Evolutionary conservation across 2,797 vertebrate genomes (phyloP).

Genomic region (Neoniphon sammara): DNA sequence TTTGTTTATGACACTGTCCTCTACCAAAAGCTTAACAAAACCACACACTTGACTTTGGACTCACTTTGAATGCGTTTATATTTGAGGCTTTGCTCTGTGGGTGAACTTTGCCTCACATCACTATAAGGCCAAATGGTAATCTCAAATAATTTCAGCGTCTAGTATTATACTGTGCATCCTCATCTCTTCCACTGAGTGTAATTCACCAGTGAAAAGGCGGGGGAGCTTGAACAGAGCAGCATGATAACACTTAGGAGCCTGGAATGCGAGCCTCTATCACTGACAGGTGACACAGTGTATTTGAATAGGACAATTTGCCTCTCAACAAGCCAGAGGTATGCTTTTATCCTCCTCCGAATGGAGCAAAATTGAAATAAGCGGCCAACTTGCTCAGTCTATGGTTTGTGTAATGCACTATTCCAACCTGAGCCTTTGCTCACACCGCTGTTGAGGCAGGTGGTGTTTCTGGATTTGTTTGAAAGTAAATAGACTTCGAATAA

Average conservation of each 20-base stretch:
- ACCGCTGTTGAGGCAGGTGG: conserved; percentile 86
- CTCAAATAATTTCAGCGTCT: conserved; percentile 46
- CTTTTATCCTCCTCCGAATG: conserved; percentile 48
- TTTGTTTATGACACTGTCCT: conserved; percentile 43
- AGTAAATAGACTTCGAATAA: conserved; percentile 89
- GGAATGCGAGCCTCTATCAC: conserved; percentile 59
- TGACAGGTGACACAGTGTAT: conserved; percentile 52
- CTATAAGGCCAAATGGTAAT: conserved; percentile 33
- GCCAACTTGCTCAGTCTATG: conserved; percentile 15
- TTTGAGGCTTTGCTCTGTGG: conserved; percentile 47
- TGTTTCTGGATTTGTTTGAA: conserved; percentile 89
- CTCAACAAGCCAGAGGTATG: conserved; percentile 57
- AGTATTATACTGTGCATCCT: neutral
- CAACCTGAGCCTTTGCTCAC: conserved; percentile 81
- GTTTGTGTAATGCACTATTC: conserved; percentile 40
- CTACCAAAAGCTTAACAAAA: conserved; percentile 21
- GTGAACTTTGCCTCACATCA: conserved; percentile 44
- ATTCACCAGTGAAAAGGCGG: conserved; percentile 28
- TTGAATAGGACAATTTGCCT: conserved; percentile 36
- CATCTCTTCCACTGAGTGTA: conserved; percentile 36
- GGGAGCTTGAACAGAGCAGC: conserved; percentile 40
- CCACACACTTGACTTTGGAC: conserved; percentile 29
- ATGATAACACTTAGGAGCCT: conserved; percentile 51
- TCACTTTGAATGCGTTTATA: conserved; percentile 59
- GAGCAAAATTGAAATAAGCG: conserved; percentile 31